These are phyloP conservation scores for Paradisaea rubra DNA, from an alignment of 2,113 vertebrate species.

Conservation along the genomic window DNA sequence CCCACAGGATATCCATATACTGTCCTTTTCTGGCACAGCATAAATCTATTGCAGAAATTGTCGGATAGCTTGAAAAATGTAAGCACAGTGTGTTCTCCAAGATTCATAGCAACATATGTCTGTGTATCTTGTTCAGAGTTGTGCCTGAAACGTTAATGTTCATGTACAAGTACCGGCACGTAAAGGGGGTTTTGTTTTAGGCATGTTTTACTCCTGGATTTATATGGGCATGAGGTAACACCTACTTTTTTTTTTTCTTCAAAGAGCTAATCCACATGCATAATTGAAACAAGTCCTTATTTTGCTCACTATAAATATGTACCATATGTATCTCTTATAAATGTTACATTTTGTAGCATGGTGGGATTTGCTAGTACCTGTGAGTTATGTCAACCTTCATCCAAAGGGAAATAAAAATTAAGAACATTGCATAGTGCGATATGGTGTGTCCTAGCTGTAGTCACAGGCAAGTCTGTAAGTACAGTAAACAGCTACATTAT, in stretches of 20 bases:
- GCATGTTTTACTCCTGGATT: constrained; percentile 53
- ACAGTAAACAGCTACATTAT: constrained; percentile 54
- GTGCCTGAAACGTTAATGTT: constrained; percentile 30
- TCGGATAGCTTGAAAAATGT: constrained; percentile 14
- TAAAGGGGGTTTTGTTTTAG: constrained; percentile 36
- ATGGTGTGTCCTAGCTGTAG: neutral
- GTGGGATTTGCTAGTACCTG: constrained; percentile 34
- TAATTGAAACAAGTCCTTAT: constrained; percentile 59
- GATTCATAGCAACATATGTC: constrained; percentile 25
- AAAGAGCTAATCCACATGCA: constrained; percentile 49
- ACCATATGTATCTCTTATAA: constrained; percentile 50
- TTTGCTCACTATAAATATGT: constrained; percentile 43
- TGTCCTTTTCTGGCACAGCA: neutral
- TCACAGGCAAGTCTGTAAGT: constrained; percentile 3
- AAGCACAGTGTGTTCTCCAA: neutral
- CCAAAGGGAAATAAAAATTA: constrained; percentile 33
- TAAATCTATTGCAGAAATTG: neutral
- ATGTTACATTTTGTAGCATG: neutral
- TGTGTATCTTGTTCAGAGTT: constrained; percentile 6
- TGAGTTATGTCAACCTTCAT: constrained; percentile 8
- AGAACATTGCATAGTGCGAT: neutral
- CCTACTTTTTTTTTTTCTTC: constrained; percentile 49
- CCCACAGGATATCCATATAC: neutral
- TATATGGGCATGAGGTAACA: constrained; percentile 59
- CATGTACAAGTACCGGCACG: neutral